Percentiles rank a stretch among this genome's conserved stretches.
These are phyloP conservation scores for Montipora efflorescens DNA, from an alignment of 64 coral and sea anemone species.

Conservation along the genomic window DNA sequence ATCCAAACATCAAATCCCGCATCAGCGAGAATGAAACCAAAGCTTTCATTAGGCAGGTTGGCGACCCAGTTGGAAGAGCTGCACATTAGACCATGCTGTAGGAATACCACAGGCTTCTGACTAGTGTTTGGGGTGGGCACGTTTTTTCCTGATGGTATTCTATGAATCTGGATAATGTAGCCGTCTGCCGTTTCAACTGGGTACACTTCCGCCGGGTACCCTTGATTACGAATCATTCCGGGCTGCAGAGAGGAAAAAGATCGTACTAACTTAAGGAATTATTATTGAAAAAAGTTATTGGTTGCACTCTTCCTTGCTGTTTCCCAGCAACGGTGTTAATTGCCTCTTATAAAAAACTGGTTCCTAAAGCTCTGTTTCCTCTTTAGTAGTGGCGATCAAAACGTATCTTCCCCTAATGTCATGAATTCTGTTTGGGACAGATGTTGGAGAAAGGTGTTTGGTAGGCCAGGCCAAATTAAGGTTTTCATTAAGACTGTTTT, in stretches of 20 bases:
- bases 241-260: slow-evolving; percentile 54
- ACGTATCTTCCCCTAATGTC: no score
- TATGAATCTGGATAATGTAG: slow-evolving; percentile 83
- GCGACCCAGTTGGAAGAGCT: slow-evolving; percentile 77
- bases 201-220: slow-evolving; percentile 91
- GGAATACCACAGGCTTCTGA: slow-evolving; percentile 46
- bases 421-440: no score
- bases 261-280: no score
- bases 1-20: slow-evolving; percentile 92
- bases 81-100: slow-evolving; percentile 79
- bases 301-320: no score
- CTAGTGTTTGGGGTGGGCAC: background rate
- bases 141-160: slow-evolving; percentile 79
- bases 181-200: slow-evolving; percentile 82
- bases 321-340: no score
- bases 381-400: no score
- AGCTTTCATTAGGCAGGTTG: slow-evolving; percentile 75
- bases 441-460: no score
- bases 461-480: no score
- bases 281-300: no score
- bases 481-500: no score
- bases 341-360: no score
- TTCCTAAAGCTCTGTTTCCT: no score
- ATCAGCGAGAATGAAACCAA: slow-evolving; percentile 88
- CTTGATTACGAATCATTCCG: slow-evolving; percentile 84